These are phyloP conservation scores for Alosa sapidissima DNA, from an alignment of 2,797 vertebrate genomes.

Conservation along the genomic window DNA sequence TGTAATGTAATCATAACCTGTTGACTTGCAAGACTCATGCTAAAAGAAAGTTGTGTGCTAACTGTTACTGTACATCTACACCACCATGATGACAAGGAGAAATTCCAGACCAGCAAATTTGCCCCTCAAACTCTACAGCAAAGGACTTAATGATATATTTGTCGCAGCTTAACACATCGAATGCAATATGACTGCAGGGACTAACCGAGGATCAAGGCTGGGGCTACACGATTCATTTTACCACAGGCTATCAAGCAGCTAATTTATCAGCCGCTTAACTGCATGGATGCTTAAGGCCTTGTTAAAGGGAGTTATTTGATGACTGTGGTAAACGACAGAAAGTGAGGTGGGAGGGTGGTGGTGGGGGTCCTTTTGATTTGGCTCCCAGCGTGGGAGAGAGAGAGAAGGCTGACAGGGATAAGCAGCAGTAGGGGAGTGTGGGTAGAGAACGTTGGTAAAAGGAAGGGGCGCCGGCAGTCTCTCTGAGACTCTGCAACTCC, in stretches of 20 bases:
- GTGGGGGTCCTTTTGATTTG: neutral
- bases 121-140: neutral
- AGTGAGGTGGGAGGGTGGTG: neutral
- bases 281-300: neutral
- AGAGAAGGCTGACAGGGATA: conserved; percentile 7
- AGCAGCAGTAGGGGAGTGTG: conserved; percentile 56
- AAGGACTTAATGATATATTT: neutral
- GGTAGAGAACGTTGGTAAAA: conserved; percentile 61
- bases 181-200: neutral
- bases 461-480: conserved; percentile 21
- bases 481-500: conserved; percentile 66
- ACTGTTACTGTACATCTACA: neutral
- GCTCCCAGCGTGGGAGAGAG: conserved; percentile 7
- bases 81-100: neutral
- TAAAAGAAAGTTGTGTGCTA: neutral
- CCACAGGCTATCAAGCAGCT: neutral
- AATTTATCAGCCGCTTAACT: neutral
- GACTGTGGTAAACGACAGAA: conserved; percentile 16
- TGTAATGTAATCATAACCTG: neutral
- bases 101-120: neutral
- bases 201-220: neutral
- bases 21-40: neutral
- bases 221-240: neutral
- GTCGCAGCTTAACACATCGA: neutral
- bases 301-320: conserved; percentile 18